Conservation (phyloP, 2,113 vertebrate species). For the Tapirus terrestris region DNA sequence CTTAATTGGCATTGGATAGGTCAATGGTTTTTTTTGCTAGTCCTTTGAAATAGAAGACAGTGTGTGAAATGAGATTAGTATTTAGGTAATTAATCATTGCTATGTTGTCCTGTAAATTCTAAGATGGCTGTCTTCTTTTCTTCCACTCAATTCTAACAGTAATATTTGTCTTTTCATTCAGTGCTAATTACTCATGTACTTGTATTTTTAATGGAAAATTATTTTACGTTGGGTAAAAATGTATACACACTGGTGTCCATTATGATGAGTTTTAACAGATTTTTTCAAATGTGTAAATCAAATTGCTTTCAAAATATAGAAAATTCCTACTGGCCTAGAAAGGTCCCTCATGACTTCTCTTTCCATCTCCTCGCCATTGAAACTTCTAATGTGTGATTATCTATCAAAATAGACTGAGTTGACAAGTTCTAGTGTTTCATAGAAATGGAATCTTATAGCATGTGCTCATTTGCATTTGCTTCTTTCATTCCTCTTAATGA, state of each 20-base stretch:
- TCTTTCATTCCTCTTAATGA: background rate
- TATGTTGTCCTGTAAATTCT: background rate
- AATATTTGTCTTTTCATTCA: background rate
- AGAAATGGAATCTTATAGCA: background rate
- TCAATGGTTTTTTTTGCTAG: background rate
- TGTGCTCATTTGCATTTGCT: background rate
- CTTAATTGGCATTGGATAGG: background rate
- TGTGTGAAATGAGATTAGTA: background rate
- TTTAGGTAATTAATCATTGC: background rate
- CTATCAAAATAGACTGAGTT: background rate
- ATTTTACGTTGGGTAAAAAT: background rate
- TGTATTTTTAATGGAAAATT: background rate
- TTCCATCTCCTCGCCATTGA: background rate
- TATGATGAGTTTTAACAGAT: background rate
- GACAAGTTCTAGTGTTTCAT: background rate
- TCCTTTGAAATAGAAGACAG: background rate
- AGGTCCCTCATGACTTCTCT: background rate
- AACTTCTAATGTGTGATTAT: background rate
- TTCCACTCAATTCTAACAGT: background rate
- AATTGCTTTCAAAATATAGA: background rate
- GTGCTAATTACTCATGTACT: background rate
- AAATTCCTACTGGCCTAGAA: background rate
- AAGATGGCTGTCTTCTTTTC: background rate
- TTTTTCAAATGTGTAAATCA: background rate
- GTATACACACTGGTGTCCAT: background rate